These are phyloP conservation scores for Oryzias woworae DNA, from an alignment of 2,113 vertebrate species.

Conservation along the genomic window DNA sequence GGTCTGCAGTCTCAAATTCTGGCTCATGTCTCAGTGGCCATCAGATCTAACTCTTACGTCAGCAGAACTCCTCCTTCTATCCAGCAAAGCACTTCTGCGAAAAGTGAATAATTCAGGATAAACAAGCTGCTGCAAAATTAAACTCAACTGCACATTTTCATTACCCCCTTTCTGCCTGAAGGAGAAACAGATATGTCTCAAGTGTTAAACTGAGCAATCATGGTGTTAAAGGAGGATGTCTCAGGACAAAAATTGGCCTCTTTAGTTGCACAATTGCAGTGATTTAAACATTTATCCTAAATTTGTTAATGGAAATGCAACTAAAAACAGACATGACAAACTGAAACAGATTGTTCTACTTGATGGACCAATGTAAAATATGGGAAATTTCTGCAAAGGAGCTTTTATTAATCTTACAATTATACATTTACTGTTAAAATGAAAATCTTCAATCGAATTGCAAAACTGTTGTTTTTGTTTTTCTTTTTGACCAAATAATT, in stretches of 20 bases:
- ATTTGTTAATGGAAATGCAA: too few species aligned
- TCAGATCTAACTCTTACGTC: constrained; percentile 52
- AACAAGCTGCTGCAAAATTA: constrained; percentile 67
- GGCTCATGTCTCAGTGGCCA: constrained; percentile 29
- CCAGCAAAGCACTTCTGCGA: constrained; percentile 29
- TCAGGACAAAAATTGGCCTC: too few species aligned
- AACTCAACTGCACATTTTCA: constrained; percentile 64
- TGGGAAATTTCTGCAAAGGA: too few species aligned
- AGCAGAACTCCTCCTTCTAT: constrained; percentile 1
- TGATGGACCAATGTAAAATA: too few species aligned
- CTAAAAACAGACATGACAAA: too few species aligned
- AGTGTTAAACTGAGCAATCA: constrained; percentile 30
- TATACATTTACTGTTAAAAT: background rate
- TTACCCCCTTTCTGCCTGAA: constrained; percentile 44
- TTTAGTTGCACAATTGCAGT: too few species aligned
- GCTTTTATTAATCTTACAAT: background rate
- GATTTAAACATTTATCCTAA: too few species aligned
- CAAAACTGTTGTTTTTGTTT: too few species aligned
- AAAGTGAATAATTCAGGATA: constrained; percentile 71
- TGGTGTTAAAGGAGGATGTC: background rate
- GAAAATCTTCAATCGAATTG: background rate
- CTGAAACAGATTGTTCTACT: too few species aligned
- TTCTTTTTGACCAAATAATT: too few species aligned
- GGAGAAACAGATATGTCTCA: constrained; percentile 26
- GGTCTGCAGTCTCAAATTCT: constrained; percentile 52